phyloP scores from a whole-genome alignment of 2,797 vertebrate species.

The Gymnoscopelus braueri region DNA sequence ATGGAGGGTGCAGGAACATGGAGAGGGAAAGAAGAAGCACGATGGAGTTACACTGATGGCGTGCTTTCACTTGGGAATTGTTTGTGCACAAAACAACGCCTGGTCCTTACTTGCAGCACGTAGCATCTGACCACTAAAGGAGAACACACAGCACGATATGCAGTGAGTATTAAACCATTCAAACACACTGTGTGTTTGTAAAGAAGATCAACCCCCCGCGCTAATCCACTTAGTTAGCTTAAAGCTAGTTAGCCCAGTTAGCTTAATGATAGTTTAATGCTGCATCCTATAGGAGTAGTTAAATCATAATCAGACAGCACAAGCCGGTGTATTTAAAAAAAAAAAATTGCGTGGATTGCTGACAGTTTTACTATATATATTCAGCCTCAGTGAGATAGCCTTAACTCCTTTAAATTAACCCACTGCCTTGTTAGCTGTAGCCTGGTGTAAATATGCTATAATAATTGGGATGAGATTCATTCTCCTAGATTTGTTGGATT shows the following conservation, averaged over 20 bases:
- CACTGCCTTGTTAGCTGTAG: slow-evolving; percentile 10
- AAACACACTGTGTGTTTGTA: rapidly evolving
- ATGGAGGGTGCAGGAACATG: slow-evolving; percentile 32
- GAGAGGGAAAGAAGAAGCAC: slow-evolving; percentile 17
- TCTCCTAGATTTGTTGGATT: neutral
- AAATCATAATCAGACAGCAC: no score
- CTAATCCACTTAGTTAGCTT: slow-evolving; percentile 58
- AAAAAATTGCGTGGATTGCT: no score
- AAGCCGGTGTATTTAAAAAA: neutral
- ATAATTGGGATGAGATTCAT: neutral
- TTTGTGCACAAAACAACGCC: neutral
- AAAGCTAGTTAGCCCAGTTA: neutral
- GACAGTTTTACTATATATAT: neutral
- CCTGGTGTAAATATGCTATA: slow-evolving; percentile 16
- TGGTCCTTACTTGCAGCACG: neutral
- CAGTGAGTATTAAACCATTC: slow-evolving; percentile 66
- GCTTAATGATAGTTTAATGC: neutral
- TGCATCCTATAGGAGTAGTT: no score
- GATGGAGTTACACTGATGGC: slow-evolving; percentile 41
- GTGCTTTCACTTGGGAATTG: slow-evolving; percentile 13
- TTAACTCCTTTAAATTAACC: slow-evolving; percentile 5
- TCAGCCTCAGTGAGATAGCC: neutral
- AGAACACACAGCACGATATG: slow-evolving; percentile 48
- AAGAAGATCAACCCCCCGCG: neutral
- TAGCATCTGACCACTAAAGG: slow-evolving; percentile 20